These are phyloP conservation scores for Pilophorus perplexus DNA, from an alignment of 2,888 invertebrate genomes.

Conservation along the genomic window DNA sequence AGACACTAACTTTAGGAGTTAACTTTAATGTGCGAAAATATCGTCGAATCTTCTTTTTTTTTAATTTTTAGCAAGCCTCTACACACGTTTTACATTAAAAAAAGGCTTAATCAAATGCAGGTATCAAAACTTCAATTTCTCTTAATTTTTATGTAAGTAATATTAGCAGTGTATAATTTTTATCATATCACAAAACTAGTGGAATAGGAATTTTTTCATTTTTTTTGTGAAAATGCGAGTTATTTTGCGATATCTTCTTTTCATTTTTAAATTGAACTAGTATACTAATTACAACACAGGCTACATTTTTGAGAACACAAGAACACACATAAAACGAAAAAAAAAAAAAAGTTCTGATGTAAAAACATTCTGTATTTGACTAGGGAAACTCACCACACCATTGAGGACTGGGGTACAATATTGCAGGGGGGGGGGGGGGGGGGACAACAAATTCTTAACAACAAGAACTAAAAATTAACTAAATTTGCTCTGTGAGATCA, in stretches of 20 bases:
- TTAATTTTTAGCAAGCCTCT: constrained; percentile 47
- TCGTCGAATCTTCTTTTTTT: constrained; percentile 48
- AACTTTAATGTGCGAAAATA: constrained; percentile 49
- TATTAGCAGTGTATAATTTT: constrained; percentile 48
- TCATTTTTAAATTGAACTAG: constrained; percentile 45
- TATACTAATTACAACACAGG: constrained; percentile 44
- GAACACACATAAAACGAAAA: constrained; percentile 44
- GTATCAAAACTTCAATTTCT: constrained; percentile 48
- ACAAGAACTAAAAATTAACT: constrained; percentile 45
- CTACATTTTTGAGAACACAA: constrained; percentile 44
- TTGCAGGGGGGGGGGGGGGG: constrained; percentile 37
- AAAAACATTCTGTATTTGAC: constrained; percentile 49
- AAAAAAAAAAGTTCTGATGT: too few relatives aligned
- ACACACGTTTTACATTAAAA: constrained; percentile 47
- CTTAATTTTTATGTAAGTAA: constrained; percentile 45
- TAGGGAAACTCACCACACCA: constrained; percentile 50
- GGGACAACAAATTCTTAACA: constrained; percentile 41
- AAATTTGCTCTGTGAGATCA: constrained; percentile 48
- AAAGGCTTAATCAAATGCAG: constrained; percentile 48
- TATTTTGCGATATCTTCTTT: constrained; percentile 44
- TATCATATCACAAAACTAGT: constrained; percentile 48
- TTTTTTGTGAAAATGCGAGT: constrained; percentile 45
- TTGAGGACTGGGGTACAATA: constrained; percentile 44
- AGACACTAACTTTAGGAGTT: constrained; percentile 48
- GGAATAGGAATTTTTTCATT: constrained; percentile 46